A percentile compares a stretch with the other conserved stretches of the same genome.
phyloP scores from a whole-genome alignment of 2,888 invertebrate genomes.

The Neria commutata region DNA sequence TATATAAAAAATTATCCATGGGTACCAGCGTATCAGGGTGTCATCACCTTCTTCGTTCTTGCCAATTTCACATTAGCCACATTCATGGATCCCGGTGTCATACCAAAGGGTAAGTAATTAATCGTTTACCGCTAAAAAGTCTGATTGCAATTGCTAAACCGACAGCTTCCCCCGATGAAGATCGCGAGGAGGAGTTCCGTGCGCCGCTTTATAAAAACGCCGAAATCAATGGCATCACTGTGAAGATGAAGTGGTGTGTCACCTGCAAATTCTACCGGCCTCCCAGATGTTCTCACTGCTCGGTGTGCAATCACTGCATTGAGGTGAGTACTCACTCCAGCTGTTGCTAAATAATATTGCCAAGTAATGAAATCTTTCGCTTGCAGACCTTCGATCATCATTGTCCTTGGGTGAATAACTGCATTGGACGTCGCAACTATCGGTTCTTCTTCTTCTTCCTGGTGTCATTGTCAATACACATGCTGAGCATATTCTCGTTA shows the following conservation, averaged over 20 bases:
- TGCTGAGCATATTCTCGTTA: slow-evolving; percentile 95
- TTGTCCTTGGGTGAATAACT: slow-evolving; percentile 98
- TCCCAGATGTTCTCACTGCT: slow-evolving; percentile 98
- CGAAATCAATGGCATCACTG: slow-evolving; percentile 97
- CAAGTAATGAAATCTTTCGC: slow-evolving; percentile 7
- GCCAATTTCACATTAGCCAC: slow-evolving; percentile 99
- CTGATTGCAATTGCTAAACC: too few relatives aligned
- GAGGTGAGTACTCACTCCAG: slow-evolving; percentile 69
- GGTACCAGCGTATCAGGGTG: slow-evolving; percentile 91
- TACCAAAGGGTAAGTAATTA: slow-evolving; percentile 85
- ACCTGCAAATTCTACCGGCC: slow-evolving; percentile 99
- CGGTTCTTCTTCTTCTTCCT: slow-evolving; percentile 99
- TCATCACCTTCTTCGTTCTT: slow-evolving; percentile 95
- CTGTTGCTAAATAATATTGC: background rate
- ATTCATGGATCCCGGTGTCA: slow-evolving; percentile 99
- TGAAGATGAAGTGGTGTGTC: slow-evolving; percentile 99
- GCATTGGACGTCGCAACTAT: slow-evolving; percentile 96
- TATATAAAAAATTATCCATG: slow-evolving; percentile 83
- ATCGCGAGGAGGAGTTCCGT: slow-evolving; percentile 95
- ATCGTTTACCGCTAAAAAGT: too few relatives aligned
- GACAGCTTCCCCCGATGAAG: slow-evolving; percentile 94
- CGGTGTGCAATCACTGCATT: slow-evolving; percentile 98
- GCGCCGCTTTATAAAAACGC: slow-evolving; percentile 96
- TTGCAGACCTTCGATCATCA: slow-evolving; percentile 98
- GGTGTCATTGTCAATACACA: slow-evolving; percentile 93